These are phyloP conservation scores for Peromyscus maniculatus DNA, from an alignment of 2,113 vertebrate genomes.

Conservation along the genomic window DNA sequence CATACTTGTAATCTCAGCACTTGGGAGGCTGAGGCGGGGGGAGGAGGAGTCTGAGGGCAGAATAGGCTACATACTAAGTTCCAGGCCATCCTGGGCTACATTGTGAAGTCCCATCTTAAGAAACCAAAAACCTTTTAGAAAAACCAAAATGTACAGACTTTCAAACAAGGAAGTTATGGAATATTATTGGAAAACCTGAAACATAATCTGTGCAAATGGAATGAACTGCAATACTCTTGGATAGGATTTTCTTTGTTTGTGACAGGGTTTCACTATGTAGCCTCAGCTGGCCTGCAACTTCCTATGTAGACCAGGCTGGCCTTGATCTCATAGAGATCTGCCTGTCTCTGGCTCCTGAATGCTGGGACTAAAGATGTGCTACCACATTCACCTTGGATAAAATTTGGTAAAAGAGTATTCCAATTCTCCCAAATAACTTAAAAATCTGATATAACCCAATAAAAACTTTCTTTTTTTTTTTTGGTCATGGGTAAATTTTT, in stretches of 20 bases:
- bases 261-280: background rate
- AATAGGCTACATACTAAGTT: no score
- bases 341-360: background rate
- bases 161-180: slow-evolving; percentile 22
- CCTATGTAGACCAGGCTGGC: background rate
- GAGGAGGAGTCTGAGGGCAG: background rate
- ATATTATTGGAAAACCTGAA: slow-evolving; percentile 3
- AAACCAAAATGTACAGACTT: background rate
- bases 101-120: background rate
- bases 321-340: background rate
- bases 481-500: background rate
- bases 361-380: background rate
- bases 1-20: background rate
- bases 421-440: background rate
- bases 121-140: background rate
- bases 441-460: slow-evolving; percentile 11
- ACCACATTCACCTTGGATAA: background rate
- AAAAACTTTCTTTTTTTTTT: background rate
- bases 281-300: background rate
- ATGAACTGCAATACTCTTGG: background rate
- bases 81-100: background rate
- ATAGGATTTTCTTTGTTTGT: background rate
- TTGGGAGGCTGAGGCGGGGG: background rate
- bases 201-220: background rate
- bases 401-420: background rate